Conservation (phyloP, 2,888 invertebrate genomes). For the Apamea anceps region DNA sequence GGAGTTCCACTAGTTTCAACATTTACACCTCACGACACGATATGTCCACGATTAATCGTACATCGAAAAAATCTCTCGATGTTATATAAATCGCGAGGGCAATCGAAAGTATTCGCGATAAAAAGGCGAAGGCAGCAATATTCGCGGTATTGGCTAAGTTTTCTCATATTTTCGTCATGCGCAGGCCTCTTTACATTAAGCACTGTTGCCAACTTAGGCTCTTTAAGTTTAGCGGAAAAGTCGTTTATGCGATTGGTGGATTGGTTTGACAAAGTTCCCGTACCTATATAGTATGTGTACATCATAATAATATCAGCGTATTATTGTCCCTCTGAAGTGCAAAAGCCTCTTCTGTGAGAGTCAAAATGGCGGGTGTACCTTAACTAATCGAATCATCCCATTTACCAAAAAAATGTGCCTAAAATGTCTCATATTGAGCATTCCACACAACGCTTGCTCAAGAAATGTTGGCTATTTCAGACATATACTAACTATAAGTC, state of each 20-base stretch:
- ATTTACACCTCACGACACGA: slow-evolving; percentile 20
- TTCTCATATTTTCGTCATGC: slow-evolving; percentile 80
- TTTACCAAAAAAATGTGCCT: too few relatives aligned
- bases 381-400: too few relatives aligned
- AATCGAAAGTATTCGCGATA: slow-evolving; percentile 73
- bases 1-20: not conserved
- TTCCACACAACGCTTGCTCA: too few relatives aligned
- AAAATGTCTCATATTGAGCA: not conserved
- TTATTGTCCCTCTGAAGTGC: not conserved
- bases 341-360: too few relatives aligned
- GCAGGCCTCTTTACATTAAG: slow-evolving; percentile 63
- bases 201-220: slow-evolving; percentile 55
- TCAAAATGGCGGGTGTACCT: too few relatives aligned
- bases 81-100: slow-evolving; percentile 70
- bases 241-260: slow-evolving; percentile 44
- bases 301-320: not conserved
- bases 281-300: not conserved
- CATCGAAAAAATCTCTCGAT: slow-evolving; percentile 21
- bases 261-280: slow-evolving; percentile 23
- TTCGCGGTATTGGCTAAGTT: slow-evolving; percentile 77
- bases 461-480: too few relatives aligned
- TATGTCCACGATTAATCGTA: slow-evolving; percentile 25
- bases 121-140: slow-evolving; percentile 69
- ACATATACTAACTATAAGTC: too few relatives aligned
- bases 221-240: slow-evolving; percentile 45